Conservation (phyloP, 1,140 invertebrate species). For the Doryteuthis pealeii region DNA sequence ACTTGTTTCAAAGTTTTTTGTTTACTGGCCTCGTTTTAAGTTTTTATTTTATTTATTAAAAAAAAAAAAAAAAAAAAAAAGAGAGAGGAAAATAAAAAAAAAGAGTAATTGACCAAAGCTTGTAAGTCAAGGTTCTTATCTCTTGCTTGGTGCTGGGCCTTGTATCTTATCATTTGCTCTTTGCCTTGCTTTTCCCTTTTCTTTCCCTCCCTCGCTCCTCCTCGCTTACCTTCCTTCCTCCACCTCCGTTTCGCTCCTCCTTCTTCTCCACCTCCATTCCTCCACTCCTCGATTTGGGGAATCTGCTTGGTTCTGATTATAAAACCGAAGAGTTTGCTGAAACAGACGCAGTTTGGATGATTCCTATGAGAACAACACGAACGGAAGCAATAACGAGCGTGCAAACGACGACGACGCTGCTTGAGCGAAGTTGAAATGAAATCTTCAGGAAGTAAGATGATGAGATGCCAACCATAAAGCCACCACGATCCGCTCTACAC, state of each 20-base stretch:
- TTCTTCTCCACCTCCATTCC: too few relatives aligned
- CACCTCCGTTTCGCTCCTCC: slow-evolving; percentile 23
- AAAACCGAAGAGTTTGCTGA: slow-evolving; percentile 75
- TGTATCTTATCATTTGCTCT: slow-evolving; percentile 7
- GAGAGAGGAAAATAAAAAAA: too few relatives aligned
- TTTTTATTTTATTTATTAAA: too few relatives aligned
- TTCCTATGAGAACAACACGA: slow-evolving; percentile 62
- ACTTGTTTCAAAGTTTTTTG: too few relatives aligned
- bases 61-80: too few relatives aligned
- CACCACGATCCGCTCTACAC: slow-evolving; percentile 45
- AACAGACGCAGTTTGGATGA: slow-evolving; percentile 94
- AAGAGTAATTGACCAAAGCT: too few relatives aligned
- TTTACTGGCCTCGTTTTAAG: too few relatives aligned
- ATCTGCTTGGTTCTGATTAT: slow-evolving; percentile 15
- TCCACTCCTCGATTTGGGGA: slow-evolving; percentile 12
- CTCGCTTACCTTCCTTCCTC: slow-evolving; percentile 21
- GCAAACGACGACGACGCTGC: slow-evolving; percentile 41
- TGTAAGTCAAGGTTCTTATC: background rate
- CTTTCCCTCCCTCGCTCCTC: background rate
- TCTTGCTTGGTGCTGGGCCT: background rate
- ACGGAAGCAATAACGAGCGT: slow-evolving; percentile 25
- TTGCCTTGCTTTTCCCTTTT: slow-evolving; percentile 6
- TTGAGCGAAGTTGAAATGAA: slow-evolving; percentile 37
- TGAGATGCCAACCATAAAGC: slow-evolving; percentile 49
- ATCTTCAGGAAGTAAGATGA: slow-evolving; percentile 46